These are phyloP conservation scores for Apostichopus parvimensis DNA, from an alignment of 35 echinoderm and acorn worm species.

Conservation along the genomic window DNA sequence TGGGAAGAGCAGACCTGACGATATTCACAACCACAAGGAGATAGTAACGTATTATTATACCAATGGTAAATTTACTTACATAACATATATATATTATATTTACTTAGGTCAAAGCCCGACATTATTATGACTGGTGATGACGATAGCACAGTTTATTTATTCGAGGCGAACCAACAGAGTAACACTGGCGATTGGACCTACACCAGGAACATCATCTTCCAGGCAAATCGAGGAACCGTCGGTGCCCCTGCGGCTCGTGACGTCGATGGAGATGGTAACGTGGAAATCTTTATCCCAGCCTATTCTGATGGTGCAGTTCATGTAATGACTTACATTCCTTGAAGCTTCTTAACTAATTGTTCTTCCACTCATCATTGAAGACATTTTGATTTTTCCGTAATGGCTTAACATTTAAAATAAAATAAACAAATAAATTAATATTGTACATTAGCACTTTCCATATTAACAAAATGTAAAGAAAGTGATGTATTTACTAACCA, in stretches of 20 bases:
- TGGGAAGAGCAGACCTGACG: no score
- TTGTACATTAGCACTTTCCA: no score
- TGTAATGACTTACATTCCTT: slow-evolving; percentile 37
- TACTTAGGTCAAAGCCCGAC: slow-evolving; percentile 58
- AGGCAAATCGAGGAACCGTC: slow-evolving; percentile 49
- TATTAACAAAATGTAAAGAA: no score
- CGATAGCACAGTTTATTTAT: slow-evolving; percentile 67
- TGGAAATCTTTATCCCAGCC: slow-evolving; percentile 70
- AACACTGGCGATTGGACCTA: slow-evolving; percentile 65
- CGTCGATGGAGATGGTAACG: slow-evolving; percentile 64
- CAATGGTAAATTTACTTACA: no score
- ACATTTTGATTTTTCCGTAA: no score
- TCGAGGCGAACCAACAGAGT: slow-evolving; percentile 43
- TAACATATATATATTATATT: no score
- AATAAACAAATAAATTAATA: no score
- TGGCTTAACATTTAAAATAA: no score
- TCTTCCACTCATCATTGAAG: no score
- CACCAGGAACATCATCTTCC: slow-evolving; percentile 50
- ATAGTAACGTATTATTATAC: no score
- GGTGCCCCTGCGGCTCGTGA: slow-evolving; percentile 57
- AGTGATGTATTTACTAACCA: no score
- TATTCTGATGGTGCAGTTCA: slow-evolving; percentile 56
- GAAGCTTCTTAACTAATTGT: neutral
- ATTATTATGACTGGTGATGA: slow-evolving; percentile 75
- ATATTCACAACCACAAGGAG: no score